Conservation (phyloP, 2,113 vertebrate species). For the Clarias magur region DNA sequence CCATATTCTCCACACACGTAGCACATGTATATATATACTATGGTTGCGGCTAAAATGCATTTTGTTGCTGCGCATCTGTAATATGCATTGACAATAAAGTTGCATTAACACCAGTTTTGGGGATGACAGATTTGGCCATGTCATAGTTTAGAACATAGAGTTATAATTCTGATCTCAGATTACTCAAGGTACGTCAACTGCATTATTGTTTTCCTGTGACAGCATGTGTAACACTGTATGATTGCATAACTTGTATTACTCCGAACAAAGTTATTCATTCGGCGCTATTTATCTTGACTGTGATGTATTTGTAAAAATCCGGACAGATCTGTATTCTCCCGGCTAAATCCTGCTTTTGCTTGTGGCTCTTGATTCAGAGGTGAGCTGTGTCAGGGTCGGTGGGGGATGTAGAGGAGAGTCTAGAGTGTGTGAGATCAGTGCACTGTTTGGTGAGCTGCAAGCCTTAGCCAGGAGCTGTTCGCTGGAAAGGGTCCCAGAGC, state of each 20-base stretch:
- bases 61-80: too few relatives aligned
- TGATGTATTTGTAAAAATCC: not conserved
- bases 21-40: too few relatives aligned
- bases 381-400: slow-evolving; percentile 5
- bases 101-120: not conserved
- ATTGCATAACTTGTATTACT: not conserved
- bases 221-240: not conserved
- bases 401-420: not conserved
- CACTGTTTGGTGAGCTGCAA: slow-evolving; percentile 35
- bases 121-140: not conserved
- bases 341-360: not conserved
- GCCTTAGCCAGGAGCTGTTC: slow-evolving; percentile 33
- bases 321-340: not conserved
- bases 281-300: not conserved
- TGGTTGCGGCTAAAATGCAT: too few relatives aligned
- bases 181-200: not conserved
- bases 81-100: too few relatives aligned
- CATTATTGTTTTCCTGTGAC: not conserved
- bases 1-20: too few relatives aligned
- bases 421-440: not conserved
- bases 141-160: not conserved
- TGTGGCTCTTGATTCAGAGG: not conserved
- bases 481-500: slow-evolving; percentile 29
- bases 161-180: not conserved
- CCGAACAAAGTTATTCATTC: not conserved